Conservation (phyloP, 2,888 invertebrate genomes). For the Nesidiocoris tenuis region DNA sequence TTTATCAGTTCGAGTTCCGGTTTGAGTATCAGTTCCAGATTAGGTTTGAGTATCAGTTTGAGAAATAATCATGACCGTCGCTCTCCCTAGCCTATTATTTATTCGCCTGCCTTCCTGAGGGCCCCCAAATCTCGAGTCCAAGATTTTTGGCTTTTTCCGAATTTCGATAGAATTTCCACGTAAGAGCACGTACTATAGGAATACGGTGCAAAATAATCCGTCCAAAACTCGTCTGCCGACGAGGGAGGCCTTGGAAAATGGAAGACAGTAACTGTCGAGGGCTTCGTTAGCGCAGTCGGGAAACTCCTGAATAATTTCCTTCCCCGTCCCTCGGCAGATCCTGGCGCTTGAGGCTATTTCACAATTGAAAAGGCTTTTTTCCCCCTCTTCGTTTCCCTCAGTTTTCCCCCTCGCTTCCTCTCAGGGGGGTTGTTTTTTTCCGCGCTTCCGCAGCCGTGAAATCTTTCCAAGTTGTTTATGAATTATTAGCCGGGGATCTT, state of each 20-base stretch:
- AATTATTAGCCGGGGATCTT: neutral
- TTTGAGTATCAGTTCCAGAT: no score
- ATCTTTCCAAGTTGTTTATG: neutral
- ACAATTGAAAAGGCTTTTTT: neutral
- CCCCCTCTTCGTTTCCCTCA: neutral
- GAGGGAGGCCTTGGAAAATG: neutral
- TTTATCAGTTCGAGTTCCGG: no score
- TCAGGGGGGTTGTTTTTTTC: neutral
- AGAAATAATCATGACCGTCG: no score
- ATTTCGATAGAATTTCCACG: no score
- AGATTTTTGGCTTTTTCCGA: no score
- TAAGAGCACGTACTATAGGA: no score
- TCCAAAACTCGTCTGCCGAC: neutral
- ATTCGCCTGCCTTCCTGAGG: no score
- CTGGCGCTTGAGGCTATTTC: neutral
- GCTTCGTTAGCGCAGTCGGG: neutral
- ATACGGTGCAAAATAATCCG: no score
- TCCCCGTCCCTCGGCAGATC: neutral
- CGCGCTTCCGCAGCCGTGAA: neutral
- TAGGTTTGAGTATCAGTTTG: no score
- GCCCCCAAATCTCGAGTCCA: no score
- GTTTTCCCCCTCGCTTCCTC: neutral
- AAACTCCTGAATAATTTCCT: neutral
- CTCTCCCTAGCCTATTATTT: no score
- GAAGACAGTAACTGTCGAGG: neutral